Evolutionary conservation across 2,888 invertebrate genomes (phyloP), one percentile per base, ranked within the genome.

Genomic region (Bellardia bayeri): DNA sequence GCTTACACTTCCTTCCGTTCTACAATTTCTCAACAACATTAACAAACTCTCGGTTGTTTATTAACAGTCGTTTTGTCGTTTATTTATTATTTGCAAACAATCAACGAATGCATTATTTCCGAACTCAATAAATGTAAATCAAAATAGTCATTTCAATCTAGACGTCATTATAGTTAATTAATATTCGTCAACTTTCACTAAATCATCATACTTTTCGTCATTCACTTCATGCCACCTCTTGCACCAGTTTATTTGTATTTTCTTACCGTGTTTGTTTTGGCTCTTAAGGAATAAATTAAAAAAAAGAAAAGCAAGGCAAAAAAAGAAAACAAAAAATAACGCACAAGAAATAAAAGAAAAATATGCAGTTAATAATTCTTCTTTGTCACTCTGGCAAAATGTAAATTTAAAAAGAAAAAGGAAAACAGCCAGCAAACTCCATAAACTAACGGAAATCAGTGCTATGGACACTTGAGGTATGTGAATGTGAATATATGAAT

Each of bases 311-410:
- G 23, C 23, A 23, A 23, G 23, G 23, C 23, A 23, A 23, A 23
- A 23, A 23, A 6, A 23, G 30, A 13, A 37, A n/a, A 23, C 13
- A 56, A 23, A 23, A 66, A 66, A 13, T n/a, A 74, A 54, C 56
- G 9, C 11, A 54, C 9, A 30, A 66, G n/a, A 54, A 54, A 72
- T 72, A 74, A 74, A 45, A 33, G n/a, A 61, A 81, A 49, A 76
- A 49, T 54, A 82, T 58, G 42, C 63, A 84, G 82, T 85, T 87
- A 82, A 87, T 87, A 85, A 78, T 56, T 76, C 33, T 82, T 82
- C 69, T 76, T 76, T 75, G 75, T 82, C 69, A 54, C 61, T 69
- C 61, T 61, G 63, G 76, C 30, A 61, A 9, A 82, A 69, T 82
- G 82, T 42, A 69, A 76, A 75, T 76, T 76, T 51, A 51, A 75